Evolutionary conservation across 2,113 vertebrate genomes (phyloP).

Genomic region (Procavia capensis): DNA sequence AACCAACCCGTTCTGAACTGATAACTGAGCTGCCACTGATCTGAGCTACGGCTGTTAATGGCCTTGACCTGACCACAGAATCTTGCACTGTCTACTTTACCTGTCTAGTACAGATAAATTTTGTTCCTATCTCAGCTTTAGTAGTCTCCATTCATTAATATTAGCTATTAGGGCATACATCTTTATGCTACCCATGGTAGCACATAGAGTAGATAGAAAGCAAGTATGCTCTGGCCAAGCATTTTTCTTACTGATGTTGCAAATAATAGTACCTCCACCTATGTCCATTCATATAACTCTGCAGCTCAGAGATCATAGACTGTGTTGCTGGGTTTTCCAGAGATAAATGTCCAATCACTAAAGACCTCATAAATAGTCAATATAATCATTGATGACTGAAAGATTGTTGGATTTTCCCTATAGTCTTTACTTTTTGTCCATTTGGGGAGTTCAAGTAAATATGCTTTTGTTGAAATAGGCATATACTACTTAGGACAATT

Average conservation of each 20-base stretch:
- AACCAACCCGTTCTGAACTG: not conserved
- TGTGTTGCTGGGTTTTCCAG: not conserved
- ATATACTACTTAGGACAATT: not conserved
- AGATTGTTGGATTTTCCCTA: not conserved
- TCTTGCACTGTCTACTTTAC: not conserved
- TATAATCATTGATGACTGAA: not conserved
- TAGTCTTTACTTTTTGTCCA: not conserved
- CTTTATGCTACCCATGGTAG: not conserved
- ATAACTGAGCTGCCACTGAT: not conserved
- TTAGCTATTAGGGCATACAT: not conserved
- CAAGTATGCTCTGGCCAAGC: not conserved
- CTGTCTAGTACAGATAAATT: not conserved
- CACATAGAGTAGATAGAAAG: not conserved
- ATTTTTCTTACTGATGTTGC: not conserved
- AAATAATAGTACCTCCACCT: not conserved
- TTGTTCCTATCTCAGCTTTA: not conserved
- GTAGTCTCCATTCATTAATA: not conserved
- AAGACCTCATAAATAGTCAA: not conserved
- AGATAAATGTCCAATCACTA: not conserved
- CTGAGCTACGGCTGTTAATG: not conserved
- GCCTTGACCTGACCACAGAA: not conserved
- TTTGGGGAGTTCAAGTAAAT: not conserved
- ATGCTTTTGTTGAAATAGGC: not conserved
- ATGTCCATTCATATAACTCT: not conserved
- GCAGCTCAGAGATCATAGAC: not conserved